Base-by-base conservation (phyloP, 2,113 vertebrate genomes). In the Protomyctophum bolini region DNA sequence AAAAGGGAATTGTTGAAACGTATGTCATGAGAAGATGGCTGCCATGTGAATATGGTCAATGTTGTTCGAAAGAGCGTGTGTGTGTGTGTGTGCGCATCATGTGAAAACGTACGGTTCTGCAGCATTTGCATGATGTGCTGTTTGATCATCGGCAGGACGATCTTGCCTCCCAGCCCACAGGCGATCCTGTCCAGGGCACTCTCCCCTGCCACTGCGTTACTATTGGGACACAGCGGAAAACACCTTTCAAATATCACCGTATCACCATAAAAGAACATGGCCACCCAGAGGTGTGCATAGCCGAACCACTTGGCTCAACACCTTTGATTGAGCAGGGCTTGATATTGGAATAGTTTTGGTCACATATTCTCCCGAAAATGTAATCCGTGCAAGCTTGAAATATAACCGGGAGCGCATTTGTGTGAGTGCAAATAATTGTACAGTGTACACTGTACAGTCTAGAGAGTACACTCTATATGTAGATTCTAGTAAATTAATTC, bases 51-150 rank as follows among this genome's bases (percentile, higher is more conserved):
- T 41, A 41, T 41, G 33, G 33, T 41, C 33, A 41, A 41, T 41
- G 33, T 41, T 4, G 33, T 41, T 41, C 5, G 33, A 33, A 33
- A 33, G 50, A 10, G 21, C 4, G 29, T 58, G 46, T 58, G 59
- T 28, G 46, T 58, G 59, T 28, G 45, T 58, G 59, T 41, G 50
- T 5, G 33, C 2, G 33, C 33, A 41, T 9, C 49, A 3, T 11
- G 14, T 54, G 63, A 4, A 12, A 2, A 93, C 97, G 96, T 89
- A 99, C 98, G 90, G 88, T 98, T 99, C 83, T 98, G 97, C 70
- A 99, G 93, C 97, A 99, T 99, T 80, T 96, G 94, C 97, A 97
- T 99, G 76, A 99, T 98, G 82, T 98, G 96, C 82, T 98, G 96
- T 85, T 98, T 99, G 88, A 99, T 98, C 95, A 99, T 97, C 1